Percentiles rank a stretch among this genome's conserved stretches.
Evolutionary conservation across 2,797 vertebrate genomes (phyloP).

Genomic region (Sylvilagus floridanus): DNA sequence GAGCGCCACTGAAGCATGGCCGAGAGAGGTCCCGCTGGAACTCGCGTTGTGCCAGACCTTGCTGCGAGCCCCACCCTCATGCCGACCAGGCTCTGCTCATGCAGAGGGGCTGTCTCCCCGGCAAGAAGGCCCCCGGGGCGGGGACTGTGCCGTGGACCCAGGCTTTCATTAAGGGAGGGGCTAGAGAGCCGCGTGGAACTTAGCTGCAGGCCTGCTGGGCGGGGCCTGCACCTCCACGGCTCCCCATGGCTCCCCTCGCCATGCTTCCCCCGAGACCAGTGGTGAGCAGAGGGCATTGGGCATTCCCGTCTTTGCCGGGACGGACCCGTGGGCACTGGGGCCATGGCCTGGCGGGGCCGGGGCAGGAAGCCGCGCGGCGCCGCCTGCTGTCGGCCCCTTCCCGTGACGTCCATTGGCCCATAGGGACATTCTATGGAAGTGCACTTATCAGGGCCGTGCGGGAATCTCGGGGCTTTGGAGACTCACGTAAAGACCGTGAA

Average conservation of each 20-base stretch:
- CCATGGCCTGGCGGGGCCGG: too few relatives aligned
- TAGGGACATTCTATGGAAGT: background rate
- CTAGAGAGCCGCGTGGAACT: too few relatives aligned
- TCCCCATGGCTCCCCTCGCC: too few relatives aligned
- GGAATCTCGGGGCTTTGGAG: background rate
- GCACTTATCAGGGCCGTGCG: background rate
- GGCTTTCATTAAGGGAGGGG: too few relatives aligned
- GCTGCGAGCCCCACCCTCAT: background rate
- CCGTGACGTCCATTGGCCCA: background rate
- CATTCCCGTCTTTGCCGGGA: too few relatives aligned
- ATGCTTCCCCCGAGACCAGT: too few relatives aligned
- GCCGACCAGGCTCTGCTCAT: background rate
- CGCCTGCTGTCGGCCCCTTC: background rate
- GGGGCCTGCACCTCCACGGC: fast-evolving
- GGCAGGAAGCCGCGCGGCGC: too few relatives aligned
- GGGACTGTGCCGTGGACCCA: too few relatives aligned
- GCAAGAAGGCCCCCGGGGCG: too few relatives aligned
- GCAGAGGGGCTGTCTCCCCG: too few relatives aligned
- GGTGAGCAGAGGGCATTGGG: too few relatives aligned
- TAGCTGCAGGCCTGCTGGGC: background rate
- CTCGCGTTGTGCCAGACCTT: background rate
- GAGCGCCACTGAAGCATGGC: background rate
- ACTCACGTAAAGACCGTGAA: constrained; percentile 1
- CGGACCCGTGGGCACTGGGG: too few relatives aligned
- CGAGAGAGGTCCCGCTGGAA: background rate